Conservation (phyloP, 2,888 invertebrate genomes). For the Lydus trimaculatus region DNA sequence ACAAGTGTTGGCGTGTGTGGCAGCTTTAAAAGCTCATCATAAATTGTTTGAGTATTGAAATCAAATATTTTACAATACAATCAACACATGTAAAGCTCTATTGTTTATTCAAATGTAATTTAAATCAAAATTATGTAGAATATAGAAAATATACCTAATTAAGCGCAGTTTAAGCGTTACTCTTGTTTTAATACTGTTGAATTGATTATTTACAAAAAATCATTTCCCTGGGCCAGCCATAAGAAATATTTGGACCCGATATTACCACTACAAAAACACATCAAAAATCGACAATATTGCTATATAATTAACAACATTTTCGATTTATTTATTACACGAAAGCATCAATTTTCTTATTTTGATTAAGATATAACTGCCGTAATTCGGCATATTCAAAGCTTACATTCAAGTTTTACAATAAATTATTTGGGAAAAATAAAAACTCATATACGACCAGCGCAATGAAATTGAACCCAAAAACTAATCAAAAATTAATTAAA, state of each 20-base stretch:
- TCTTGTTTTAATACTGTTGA: conserved; percentile 6
- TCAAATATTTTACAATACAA: conserved; percentile 4
- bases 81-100: conserved; percentile 21
- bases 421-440: neutral
- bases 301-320: neutral
- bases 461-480: conserved; percentile 21
- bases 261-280: conserved; percentile 7
- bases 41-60: neutral
- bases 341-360: neutral
- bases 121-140: neutral
- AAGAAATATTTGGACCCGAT: conserved; percentile 32
- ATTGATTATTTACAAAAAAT: conserved; percentile 10
- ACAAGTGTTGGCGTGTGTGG: too few relatives aligned
- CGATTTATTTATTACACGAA: neutral
- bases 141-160: conserved; percentile 9
- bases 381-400: neutral
- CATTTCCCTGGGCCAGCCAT: conserved; percentile 30
- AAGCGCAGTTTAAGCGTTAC: conserved; percentile 8
- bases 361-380: neutral
- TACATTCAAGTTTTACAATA: neutral
- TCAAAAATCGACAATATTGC: neutral
- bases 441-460: conserved; percentile 34
- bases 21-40: neutral
- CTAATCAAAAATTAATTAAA: neutral
- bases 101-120: neutral